Evolutionary conservation across 2,113 vertebrate species (phyloP).

Genomic region (Gymnorhina tibicen): DNA sequence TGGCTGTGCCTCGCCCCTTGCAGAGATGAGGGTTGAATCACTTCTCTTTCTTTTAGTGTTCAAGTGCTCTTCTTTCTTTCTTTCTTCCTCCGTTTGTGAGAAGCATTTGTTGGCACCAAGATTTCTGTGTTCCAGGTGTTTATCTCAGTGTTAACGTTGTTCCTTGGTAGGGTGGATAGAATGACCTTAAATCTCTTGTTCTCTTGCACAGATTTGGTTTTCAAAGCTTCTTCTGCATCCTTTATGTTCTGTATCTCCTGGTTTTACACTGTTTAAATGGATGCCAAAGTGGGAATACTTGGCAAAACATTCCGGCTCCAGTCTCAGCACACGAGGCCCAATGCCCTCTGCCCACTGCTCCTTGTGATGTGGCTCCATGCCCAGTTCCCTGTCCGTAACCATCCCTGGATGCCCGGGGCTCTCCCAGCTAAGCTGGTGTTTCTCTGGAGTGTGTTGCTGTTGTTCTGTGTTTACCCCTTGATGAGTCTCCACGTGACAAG

Average conservation of each 20-base stretch:
- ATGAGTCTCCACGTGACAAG: neutral
- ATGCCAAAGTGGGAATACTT: neutral
- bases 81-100: neutral
- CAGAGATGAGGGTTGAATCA: neutral
- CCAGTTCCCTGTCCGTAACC: rapidly evolving
- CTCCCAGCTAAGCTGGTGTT: neutral
- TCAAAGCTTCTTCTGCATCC: neutral
- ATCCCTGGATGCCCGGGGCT: neutral
- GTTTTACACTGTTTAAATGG: neutral
- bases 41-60: neutral
- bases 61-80: neutral
- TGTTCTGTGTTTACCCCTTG: neutral
- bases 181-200: neutral
- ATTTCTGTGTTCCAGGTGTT: neutral
- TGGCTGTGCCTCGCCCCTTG: neutral
- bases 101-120: neutral
- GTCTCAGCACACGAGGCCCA: neutral
- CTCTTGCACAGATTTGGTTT: neutral
- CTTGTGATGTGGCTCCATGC: neutral
- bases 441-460: neutral
- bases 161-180: neutral
- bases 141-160: neutral
- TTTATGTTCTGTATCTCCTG: neutral
- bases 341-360: neutral
- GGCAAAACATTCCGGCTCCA: neutral